Percentiles rank a stretch among this genome's conserved stretches.
Evolutionary conservation across 2,888 invertebrate genomes (phyloP).

Genomic region (Xanthorhoe designata): DNA sequence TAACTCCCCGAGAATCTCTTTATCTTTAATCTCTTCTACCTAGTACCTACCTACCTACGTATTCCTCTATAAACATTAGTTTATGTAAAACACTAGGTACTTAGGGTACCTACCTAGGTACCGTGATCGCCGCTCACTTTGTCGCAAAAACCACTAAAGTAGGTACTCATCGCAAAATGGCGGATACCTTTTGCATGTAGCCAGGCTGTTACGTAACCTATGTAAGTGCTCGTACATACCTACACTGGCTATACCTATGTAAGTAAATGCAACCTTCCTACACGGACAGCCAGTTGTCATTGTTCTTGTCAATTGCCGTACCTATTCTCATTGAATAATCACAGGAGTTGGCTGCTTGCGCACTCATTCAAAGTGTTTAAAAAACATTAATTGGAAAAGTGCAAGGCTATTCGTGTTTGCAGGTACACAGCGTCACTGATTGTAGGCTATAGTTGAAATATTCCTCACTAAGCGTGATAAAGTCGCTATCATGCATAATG

Average conservation of each 20-base stretch:
- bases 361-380: conserved; percentile 60
- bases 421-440: conserved; percentile 44
- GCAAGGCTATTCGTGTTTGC: conserved; percentile 59
- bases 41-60: no score
- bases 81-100: conserved; percentile 52
- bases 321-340: conserved; percentile 69
- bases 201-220: conserved; percentile 64
- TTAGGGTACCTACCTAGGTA: conserved; percentile 3
- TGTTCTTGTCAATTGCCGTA: conserved; percentile 68
- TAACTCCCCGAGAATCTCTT: conserved; percentile 48
- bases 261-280: conserved; percentile 52
- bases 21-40: conserved; percentile 47
- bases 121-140: conserved; percentile 68
- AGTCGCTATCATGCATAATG: conserved; percentile 31
- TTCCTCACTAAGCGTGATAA: conserved; percentile 32
- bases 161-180: conserved; percentile 74
- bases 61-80: conserved; percentile 53
- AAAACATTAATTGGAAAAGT: conserved; percentile 65
- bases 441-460: conserved; percentile 41
- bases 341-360: conserved; percentile 53
- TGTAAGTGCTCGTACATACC: conserved; percentile 48
- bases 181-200: conserved; percentile 66
- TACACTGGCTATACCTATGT: conserved; percentile 26
- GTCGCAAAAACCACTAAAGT: conserved; percentile 68
- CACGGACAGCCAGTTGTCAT: conserved; percentile 63